Percentiles rank a stretch among this genome's conserved stretches.
Evolutionary conservation across 2,888 invertebrate species (phyloP).

Genomic region (Tribolium freemani): DNA sequence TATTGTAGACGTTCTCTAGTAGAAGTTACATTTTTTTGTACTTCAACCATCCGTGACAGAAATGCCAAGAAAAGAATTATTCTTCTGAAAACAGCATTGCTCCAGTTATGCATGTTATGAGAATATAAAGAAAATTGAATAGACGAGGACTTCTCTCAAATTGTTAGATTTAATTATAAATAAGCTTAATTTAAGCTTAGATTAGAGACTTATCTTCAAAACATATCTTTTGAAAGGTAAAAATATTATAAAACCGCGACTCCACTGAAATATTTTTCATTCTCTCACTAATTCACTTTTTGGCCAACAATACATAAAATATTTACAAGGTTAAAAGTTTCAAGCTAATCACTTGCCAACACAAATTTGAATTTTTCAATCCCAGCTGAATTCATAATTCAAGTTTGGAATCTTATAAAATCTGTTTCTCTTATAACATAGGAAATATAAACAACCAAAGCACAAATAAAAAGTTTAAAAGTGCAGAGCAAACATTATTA

Average conservation of each 20-base stretch:
- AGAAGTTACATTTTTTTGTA: conserved; percentile 23
- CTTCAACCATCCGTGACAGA: conserved; percentile 8
- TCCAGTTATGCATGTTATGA: not conserved
- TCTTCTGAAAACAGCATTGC: not conserved
- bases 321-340: not conserved
- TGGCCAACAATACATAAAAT: not conserved
- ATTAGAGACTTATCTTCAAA: not conserved
- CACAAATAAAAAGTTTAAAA: not conserved
- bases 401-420: no score
- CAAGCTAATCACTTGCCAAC: no score
- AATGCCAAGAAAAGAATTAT: conserved; percentile 22
- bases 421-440: no score
- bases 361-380: no score
- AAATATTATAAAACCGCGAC: not conserved
- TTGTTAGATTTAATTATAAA: not conserved
- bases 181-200: no score
- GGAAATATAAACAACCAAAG: not conserved
- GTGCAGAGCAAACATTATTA: not conserved
- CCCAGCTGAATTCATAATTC: no score
- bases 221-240: not conserved
- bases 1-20: conserved; percentile 16
- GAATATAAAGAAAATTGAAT: not conserved
- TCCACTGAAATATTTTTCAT: not conserved
- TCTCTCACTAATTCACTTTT: not conserved
- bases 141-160: not conserved